Base-by-base conservation (phyloP, 2,113 vertebrate genomes). In the Brachypodius melanocephalos region DNA sequence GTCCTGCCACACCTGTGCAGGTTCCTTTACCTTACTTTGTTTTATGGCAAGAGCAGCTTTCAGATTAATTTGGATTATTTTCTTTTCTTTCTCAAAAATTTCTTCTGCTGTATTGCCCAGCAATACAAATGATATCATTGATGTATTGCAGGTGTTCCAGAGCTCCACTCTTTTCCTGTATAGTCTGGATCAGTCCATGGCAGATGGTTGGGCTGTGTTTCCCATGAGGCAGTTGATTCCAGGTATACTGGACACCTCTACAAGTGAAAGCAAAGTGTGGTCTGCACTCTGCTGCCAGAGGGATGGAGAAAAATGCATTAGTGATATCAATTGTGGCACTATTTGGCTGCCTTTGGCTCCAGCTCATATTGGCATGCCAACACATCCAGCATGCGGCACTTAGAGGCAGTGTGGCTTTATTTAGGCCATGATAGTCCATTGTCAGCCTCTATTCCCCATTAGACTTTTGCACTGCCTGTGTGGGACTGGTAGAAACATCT, bases 301-400 rank as follows among this genome's bases (percentile, higher is more conserved):
- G 12, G 29, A 55, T 13, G 22, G 28, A 46, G 40, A 49, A 57
- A 57, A 75, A 55, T 55, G 29, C 43, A 31, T 49, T 29, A 34
- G 43, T 22, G 10, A 36, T 31, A 66, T 21, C 16, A 58, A 2
- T 13, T 57, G 42, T 48, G 34, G 29, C 34, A 74, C 18, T 16
- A 29, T 9, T 57, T 66, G 12, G 2, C 61, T 58, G 52, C 36
- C 36, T 67, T 67, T 49, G 20, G 34, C 51, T 75, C 51, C 25
- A 42, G 51, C 51, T 58, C 17, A 42, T 42, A 25, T 1, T 28
- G 43, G 42, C 75, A 38, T 31, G 42, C 31, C 26, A 62, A 52
- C 21, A 45, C 0, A 0, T 31, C 32, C 51, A 49, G 16, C 25
- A 42, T 0, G 0, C 0, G 0, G 51, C 31, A 34, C 20, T 67